A percentile compares a stretch with the other conserved stretches of the same genome.
phyloP scores from a whole-genome alignment of 2,113 vertebrate species.

The Zapornia atra region DNA sequence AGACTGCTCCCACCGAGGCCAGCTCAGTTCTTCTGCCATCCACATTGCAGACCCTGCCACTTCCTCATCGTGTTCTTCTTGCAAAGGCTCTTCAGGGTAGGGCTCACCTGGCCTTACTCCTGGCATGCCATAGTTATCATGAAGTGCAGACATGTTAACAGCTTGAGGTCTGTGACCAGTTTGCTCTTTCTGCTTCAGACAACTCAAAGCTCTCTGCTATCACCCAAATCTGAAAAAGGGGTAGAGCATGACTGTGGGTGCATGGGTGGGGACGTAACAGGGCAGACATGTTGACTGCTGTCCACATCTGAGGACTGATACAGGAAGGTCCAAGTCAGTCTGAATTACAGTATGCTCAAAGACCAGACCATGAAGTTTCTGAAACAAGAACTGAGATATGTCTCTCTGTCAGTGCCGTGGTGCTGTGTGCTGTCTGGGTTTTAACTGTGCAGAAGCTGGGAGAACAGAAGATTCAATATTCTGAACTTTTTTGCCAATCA shows the following conservation, averaged over 20 bases:
- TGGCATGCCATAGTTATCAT: rapidly evolving
- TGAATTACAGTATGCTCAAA: neutral
- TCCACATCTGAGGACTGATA: neutral
- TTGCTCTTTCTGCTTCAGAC: neutral
- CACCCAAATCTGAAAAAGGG: neutral
- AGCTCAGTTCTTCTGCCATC: neutral
- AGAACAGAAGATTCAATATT: neutral
- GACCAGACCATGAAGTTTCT: neutral
- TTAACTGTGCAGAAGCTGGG: rapidly evolving
- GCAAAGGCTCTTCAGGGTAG: neutral
- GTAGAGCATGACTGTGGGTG: neutral
- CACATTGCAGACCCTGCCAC: neutral
- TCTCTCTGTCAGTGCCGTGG: neutral
- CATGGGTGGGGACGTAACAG: neutral
- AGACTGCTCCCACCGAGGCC: neutral
- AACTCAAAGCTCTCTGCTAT: neutral
- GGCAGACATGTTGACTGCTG: neutral
- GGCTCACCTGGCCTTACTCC: neutral
- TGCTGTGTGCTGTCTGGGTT: neutral
- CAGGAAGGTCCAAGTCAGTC: neutral
- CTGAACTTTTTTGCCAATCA: neutral
- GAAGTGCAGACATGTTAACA: neutral
- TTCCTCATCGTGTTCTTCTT: neutral
- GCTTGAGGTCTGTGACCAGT: neutral
- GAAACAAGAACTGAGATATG: neutral